A percentile compares a stretch with the other conserved stretches of the same genome.
These are phyloP conservation scores for Chaetura pelagica DNA, from an alignment of 2,113 vertebrate genomes.

Conservation along the genomic window DNA sequence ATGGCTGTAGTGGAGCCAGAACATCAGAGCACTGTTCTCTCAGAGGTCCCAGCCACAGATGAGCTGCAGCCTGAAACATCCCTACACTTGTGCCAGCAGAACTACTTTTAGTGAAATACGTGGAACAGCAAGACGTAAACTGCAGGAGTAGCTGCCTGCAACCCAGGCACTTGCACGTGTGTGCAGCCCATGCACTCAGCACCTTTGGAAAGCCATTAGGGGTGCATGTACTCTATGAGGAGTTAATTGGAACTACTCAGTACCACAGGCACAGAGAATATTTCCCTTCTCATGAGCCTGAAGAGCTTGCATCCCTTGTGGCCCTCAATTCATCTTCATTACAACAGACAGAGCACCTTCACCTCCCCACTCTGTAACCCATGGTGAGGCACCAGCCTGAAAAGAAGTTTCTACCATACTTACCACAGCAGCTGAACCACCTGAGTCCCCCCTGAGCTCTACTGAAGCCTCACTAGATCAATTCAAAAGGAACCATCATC, in stretches of 20 bases:
- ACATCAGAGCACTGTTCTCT: not conserved
- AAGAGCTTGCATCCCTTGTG: not conserved
- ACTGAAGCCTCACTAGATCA: not conserved
- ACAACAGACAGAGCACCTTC: not conserved
- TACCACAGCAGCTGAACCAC: not conserved
- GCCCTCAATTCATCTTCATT: accelerated
- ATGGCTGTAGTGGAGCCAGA: not conserved
- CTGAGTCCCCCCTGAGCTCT: accelerated
- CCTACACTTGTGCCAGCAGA: accelerated
- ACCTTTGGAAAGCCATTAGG: not conserved
- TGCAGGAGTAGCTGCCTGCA: not conserved
- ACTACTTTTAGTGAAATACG: not conserved
- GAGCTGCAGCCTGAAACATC: not conserved
- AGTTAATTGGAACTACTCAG: not conserved
- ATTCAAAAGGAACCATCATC: not conserved
- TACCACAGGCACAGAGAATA: not conserved
- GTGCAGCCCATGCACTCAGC: not conserved
- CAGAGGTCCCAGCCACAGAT: not conserved
- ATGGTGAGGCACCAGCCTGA: accelerated
- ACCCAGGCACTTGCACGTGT: accelerated
- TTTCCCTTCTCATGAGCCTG: not conserved
- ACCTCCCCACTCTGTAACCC: accelerated
- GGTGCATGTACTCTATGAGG: not conserved
- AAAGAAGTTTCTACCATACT: not conserved
- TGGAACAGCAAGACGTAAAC: not conserved